Evolutionary conservation across 2,888 invertebrate genomes (phyloP).

Genomic region (Malachius bipustulatus): DNA sequence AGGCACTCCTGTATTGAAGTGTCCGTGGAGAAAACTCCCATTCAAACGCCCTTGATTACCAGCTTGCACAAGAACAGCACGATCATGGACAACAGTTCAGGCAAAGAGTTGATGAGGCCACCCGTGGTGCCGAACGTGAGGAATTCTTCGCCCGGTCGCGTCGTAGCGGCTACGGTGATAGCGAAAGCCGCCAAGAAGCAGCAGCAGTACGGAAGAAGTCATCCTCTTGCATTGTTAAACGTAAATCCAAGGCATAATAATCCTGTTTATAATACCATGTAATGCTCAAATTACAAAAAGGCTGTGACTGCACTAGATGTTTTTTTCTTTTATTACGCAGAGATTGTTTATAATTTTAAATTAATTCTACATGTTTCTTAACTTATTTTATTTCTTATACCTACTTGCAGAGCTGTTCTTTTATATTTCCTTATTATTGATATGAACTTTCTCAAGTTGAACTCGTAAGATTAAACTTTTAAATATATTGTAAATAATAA

Average conservation of each 20-base stretch:
- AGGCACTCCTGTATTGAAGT: slow-evolving; percentile 33
- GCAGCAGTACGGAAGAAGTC: slow-evolving; percentile 83
- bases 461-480: too few species aligned
- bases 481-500: too few species aligned
- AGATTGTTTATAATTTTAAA: slow-evolving; percentile 8
- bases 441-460: too few species aligned
- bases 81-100: slow-evolving; percentile 22
- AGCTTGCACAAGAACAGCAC: slow-evolving; percentile 23
- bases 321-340: slow-evolving; percentile 13
- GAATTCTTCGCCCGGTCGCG: slow-evolving; percentile 35
- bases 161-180: slow-evolving; percentile 55
- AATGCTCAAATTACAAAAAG: slow-evolving; percentile 36
- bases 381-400: slow-evolving; percentile 1
- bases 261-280: slow-evolving; percentile 84
- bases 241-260: slow-evolving; percentile 67
- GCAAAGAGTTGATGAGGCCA: slow-evolving; percentile 32
- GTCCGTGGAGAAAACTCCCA: slow-evolving; percentile 26
- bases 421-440: too few species aligned
- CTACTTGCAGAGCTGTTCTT: too few species aligned
- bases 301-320: slow-evolving; percentile 29
- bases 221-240: slow-evolving; percentile 80
- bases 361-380: slow-evolving; percentile 7
- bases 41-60: slow-evolving; percentile 26
- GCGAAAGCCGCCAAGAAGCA: slow-evolving; percentile 67
- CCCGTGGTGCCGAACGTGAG: slow-evolving; percentile 36